Base-by-base conservation (phyloP, 2,113 vertebrate genomes). In the Nematolebias whitei region DNA sequence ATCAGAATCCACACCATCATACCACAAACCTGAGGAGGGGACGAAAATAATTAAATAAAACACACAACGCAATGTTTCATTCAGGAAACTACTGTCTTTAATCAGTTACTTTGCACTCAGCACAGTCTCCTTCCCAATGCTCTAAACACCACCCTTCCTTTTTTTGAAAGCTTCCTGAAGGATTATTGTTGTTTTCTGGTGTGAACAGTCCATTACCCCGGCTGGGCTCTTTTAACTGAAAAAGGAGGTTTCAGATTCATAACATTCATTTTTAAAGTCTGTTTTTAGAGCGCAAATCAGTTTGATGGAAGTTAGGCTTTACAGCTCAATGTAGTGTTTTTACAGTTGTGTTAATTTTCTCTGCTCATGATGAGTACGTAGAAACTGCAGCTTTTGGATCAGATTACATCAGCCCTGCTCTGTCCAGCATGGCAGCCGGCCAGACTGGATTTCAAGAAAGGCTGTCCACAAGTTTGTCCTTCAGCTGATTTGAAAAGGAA, bases 1-100 rank as follows among this genome's bases (percentile, higher is more conserved):
- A 99, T 88, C 48, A 98, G 89, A 4, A 95, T 95, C 96, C 96
- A 98, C n/a, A 98, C 96, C 79, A 98, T 87, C 67, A 98, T 90
- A 1, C 96, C 96, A 69, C 93, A 82, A 0, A 96, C 80, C 96
- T 98, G 91, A 15, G 71, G 60, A 67, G 56, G 75, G 16, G 29
- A 38, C 14, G 20, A 49, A 49, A 45, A 16, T 18, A 8, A n/a
- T 8, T n/a, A 45, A 44, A 24, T 15, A 23, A 26, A 14, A 24
- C n/a, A n/a, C n/a, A n/a, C n/a, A n/a, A n/a, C n/a, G 16, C 23
- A 49, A 22, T 11, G 11, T 23, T 24, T 23, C 48, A 50, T 50
- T 15, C 16, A 23, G 24, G 14, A 51, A 16, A 16, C 2, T 55
- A 6, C 12, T 38, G 16, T 39, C n/a, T 14, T 59, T 32, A 2